Evolutionary conservation across 2,113 vertebrate genomes (phyloP).

Genomic region (Rhynchomys soricoides): DNA sequence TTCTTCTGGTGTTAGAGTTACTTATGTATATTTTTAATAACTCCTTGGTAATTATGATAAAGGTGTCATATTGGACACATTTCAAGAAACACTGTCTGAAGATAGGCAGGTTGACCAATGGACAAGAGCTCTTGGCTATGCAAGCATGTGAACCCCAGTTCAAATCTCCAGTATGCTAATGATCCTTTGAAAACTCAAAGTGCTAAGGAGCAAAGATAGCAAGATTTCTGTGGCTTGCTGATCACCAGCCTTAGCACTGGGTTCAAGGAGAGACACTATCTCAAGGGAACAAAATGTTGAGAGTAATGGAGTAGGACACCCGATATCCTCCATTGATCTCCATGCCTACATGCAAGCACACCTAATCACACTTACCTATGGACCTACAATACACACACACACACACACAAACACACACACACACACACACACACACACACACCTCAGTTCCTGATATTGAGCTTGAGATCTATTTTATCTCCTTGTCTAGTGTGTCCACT

Average conservation of each 20-base stretch:
- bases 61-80: not conserved
- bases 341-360: not conserved
- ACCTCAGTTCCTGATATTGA: not conserved
- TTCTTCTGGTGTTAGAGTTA: not conserved
- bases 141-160: not conserved
- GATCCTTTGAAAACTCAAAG: not conserved
- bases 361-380: too few relatives aligned
- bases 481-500: slow-evolving; percentile 25
- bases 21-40: not conserved
- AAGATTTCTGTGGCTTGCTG: not conserved
- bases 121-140: not conserved
- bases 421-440: not conserved
- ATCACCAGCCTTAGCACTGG: too few relatives aligned
- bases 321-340: not conserved
- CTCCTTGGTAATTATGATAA: not conserved
- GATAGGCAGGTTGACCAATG: not conserved
- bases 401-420: not conserved
- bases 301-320: not conserved
- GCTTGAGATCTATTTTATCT: slow-evolving; percentile 70
- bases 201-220: not conserved
- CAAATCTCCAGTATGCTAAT: not conserved
- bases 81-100: not conserved
- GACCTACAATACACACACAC: not conserved
- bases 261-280: not conserved
- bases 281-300: not conserved